Evolutionary conservation across 2,113 vertebrate species (phyloP), one percentile per base, ranked within the genome.

Genomic region (Megaceryle torquata): DNA sequence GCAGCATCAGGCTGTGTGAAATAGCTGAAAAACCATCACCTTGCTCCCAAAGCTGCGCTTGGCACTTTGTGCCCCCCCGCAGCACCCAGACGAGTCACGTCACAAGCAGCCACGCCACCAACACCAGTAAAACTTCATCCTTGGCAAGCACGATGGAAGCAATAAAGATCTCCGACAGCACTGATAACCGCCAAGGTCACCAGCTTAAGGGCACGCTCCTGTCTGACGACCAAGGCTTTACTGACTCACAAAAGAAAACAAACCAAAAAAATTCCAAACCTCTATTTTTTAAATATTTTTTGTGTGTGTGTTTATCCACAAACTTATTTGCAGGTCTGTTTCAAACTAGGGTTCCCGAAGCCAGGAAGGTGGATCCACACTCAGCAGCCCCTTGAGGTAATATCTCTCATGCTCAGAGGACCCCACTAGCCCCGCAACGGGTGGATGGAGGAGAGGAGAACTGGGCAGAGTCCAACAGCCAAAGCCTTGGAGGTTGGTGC

Each of bases 121-220:
- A 46, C 61, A 29, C 15, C 4, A 91, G 86, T 59, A 79, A 91
- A 97, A 53, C 83, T 92, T 79, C 74, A 81, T 88, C 53, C 81
- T 61, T 33, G 43, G 80, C 2, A 9, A 88, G 67, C 3, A 2
- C 63, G 91, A 85, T 21, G 70, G 91, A 69, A 92, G 64, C 89
- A 94, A 68, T 65, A 85, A 94, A 81, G 70, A 86, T 93, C 88
- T 81, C 84, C n/a, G 28, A 70, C 13, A 33, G 60, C 33, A 8
- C 79, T 72, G 94, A 82, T 63, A 79, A 94, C 64, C 9, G 50
- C 83, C 25, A 80, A 96, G 87, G 95, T 87, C 97, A 91, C 76
- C 57, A 50, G 93, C n/a, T 84, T 72, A 87, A 92, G 79, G 81
- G 53, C 50, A 21, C 0, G 1, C 16, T 68, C 67, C 51, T 87